phyloP scores from a whole-genome alignment of 2,113 vertebrate species.

The Notarius lentiginosus region DNA sequence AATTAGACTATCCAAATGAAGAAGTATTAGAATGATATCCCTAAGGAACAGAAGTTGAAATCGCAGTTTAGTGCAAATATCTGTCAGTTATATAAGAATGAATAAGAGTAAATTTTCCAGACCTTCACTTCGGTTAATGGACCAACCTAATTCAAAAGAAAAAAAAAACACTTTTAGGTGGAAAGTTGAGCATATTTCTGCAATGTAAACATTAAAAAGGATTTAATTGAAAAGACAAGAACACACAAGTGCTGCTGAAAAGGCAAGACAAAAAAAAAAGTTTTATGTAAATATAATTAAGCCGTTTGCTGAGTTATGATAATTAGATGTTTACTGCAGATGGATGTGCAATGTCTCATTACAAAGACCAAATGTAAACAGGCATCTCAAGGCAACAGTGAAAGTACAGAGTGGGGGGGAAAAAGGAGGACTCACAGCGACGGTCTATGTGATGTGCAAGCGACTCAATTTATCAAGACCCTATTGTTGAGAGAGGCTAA shows the following conservation, averaged over 20 bases:
- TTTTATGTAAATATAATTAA: slow-evolving; percentile 69
- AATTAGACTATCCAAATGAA: too few species aligned
- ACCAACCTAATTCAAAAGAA: not conserved
- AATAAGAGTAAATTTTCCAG: not conserved
- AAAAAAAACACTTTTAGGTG: slow-evolving; percentile 8
- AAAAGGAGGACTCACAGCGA: slow-evolving; percentile 47
- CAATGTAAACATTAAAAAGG: slow-evolving; percentile 40
- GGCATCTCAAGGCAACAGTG: slow-evolving; percentile 47
- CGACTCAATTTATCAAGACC: slow-evolving; percentile 73
- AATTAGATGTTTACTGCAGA: slow-evolving; percentile 70
- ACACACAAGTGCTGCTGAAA: slow-evolving; percentile 36
- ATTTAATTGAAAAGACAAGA: slow-evolving; percentile 44
- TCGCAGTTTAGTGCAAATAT: not conserved
- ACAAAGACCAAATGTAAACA: slow-evolving; percentile 57
- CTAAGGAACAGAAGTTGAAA: not conserved
- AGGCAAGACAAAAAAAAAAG: slow-evolving; percentile 50
- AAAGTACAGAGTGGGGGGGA: slow-evolving; percentile 49
- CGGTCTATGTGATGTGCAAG: slow-evolving; percentile 51
- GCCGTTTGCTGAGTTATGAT: slow-evolving; percentile 60
- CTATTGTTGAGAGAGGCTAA: slow-evolving; percentile 70
- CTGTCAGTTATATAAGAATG: not conserved
- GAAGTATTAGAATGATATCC: not conserved
- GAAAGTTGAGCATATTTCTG: slow-evolving; percentile 31
- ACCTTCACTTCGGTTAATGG: not conserved
- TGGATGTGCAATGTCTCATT: slow-evolving; percentile 48